Conservation (phyloP, 2,888 invertebrate genomes). For the Troglohyphantes excavatus region DNA sequence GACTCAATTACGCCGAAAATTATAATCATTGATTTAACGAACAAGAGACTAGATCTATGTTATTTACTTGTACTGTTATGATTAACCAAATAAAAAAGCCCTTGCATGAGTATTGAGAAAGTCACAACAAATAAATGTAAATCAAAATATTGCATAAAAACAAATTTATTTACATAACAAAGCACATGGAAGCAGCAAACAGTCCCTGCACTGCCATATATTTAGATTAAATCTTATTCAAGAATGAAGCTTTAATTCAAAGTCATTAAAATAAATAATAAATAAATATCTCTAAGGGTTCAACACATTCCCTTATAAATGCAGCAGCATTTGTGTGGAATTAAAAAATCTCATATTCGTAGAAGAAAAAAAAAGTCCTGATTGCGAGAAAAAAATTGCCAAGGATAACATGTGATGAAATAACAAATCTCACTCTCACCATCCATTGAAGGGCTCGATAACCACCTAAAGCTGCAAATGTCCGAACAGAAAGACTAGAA, state of each 20-base stretch:
- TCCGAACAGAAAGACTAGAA: background rate
- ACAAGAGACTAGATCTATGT: too few species aligned
- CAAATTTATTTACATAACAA: slow-evolving; percentile 48
- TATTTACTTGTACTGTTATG: too few species aligned
- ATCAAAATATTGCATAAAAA: slow-evolving; percentile 15
- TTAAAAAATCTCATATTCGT: too few species aligned
- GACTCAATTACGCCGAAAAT: too few species aligned
- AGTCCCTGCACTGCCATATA: background rate
- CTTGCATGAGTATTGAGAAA: too few species aligned
- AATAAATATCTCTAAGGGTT: slow-evolving; percentile 2
- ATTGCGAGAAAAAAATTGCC: too few species aligned
- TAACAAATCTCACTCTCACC: background rate
- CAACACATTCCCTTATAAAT: background rate
- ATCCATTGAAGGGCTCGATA: background rate
- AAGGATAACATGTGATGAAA: too few species aligned
- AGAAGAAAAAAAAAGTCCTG: too few species aligned
- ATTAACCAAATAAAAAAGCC: too few species aligned
- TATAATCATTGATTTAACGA: too few species aligned
- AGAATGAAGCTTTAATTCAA: background rate
- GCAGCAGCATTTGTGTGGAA: background rate
- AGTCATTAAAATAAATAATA: background rate
- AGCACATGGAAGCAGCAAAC: slow-evolving; percentile 13
- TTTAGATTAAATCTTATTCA: background rate
- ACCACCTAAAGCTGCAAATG: background rate
- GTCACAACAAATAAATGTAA: too few species aligned